phyloP scores from a whole-genome alignment of 2,888 invertebrate genomes.

The Sicus ferrugineus region DNA sequence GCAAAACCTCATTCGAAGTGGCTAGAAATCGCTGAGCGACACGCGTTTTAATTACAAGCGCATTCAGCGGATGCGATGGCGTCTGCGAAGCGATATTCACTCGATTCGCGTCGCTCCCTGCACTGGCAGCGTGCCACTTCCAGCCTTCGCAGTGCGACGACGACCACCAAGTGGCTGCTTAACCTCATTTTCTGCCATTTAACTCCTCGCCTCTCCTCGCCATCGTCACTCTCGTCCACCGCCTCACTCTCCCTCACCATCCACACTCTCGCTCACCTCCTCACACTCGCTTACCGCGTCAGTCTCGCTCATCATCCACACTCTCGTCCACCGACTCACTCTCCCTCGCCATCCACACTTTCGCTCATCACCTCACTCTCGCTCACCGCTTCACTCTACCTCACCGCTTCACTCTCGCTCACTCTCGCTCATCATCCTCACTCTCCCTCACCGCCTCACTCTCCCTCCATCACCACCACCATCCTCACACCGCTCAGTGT shows the following conservation, averaged over 20 bases:
- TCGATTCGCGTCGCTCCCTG: neutral
- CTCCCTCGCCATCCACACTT: too few relatives aligned
- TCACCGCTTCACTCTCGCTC: neutral
- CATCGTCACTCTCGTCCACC: too few relatives aligned
- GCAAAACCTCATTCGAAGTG: neutral
- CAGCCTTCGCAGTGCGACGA: neutral
- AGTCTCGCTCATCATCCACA: too few relatives aligned
- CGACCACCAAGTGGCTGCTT: neutral
- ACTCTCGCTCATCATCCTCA: neutral
- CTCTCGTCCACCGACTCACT: too few relatives aligned
- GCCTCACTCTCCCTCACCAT: too few relatives aligned
- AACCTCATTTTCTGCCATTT: slow-evolving; percentile 9
- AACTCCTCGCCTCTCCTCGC: too few relatives aligned
- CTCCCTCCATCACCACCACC: neutral
- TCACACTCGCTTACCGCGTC: too few relatives aligned
- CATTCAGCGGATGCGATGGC: neutral
- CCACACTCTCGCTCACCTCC: too few relatives aligned
- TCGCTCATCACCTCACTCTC: neutral
- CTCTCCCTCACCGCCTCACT: neutral
- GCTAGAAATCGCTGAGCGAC: neutral
- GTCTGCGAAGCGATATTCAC: neutral
- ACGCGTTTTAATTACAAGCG: neutral
- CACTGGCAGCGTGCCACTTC: too few relatives aligned
- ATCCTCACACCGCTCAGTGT: too few relatives aligned
- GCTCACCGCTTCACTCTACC: too few relatives aligned